Base-by-base conservation (phyloP, 2,888 invertebrate species). In the Drosophila melanosoma region DNA sequence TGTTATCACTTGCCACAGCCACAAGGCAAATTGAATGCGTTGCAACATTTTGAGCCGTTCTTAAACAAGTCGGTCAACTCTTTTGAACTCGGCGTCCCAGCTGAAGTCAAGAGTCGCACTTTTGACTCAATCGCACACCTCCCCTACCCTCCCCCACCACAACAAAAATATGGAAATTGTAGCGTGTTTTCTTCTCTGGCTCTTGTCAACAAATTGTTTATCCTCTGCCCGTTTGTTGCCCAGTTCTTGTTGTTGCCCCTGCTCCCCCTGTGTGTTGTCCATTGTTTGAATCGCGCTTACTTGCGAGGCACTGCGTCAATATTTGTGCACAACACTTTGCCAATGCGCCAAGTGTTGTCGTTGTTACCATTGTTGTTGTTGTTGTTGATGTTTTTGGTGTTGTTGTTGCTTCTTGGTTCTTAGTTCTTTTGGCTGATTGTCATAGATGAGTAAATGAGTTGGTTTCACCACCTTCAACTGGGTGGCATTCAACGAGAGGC, bases 241-340 rank as follows among this genome's bases (percentile, higher is more conserved):
- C 65, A 62, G 76, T 78, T 70, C 74, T 64, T 77, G 59, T 63
- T 40, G 48, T 33, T 17, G 67, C 35, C 23, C 45, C 15, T 36
- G 35, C 32, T 15, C 29, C 20, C 48, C 52, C 71, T 77, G 77
- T 90, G 81, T 83, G 26, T 26, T 90, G 77, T 58, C 68, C 88
- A 85, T 90, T 89, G 90, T 89, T 85, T 90, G 86, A 85, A 82
- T 90, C 88, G 81, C 90, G 91, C 86, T 91, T 89, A 83, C 90
- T 90, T 90, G 89, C 91, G 86, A 91, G 85, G 90, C 86, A 85
- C 88, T 76, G 71, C 60, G 88, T 82, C 81, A 91, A 90, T 83
- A 89, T 89, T 89, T 83, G 79, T 23, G 61, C 84, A 75, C 90
- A 90, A 87, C 90, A 86, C 89, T 89, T 87, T 87, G 85, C 90